A percentile compares a stretch with the other conserved stretches of the same genome.
Conservation (phyloP, 2,113 vertebrate genomes). For the Erinaceus europaeus region DNA sequence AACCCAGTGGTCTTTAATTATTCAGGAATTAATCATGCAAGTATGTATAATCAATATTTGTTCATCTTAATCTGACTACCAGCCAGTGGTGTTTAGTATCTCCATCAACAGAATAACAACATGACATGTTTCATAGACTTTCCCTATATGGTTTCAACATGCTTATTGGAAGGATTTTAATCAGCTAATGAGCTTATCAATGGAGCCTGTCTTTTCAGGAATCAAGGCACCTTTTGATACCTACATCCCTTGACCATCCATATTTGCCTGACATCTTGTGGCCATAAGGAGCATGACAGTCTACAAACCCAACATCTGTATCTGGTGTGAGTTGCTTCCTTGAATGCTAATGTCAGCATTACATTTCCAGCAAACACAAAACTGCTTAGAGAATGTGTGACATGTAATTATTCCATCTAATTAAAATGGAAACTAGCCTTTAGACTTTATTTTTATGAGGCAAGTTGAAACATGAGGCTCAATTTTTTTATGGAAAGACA, state of each 20-base stretch:
- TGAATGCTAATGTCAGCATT: slow-evolving; percentile 54
- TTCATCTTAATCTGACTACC: slow-evolving; percentile 62
- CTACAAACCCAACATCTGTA: slow-evolving; percentile 7
- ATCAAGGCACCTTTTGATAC: neutral
- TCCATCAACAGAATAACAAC: slow-evolving; percentile 46
- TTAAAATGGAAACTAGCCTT: slow-evolving; percentile 58
- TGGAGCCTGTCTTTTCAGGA: slow-evolving; percentile 37
- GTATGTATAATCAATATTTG: slow-evolving; percentile 63
- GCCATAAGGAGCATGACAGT: slow-evolving; percentile 49
- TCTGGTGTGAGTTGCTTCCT: rapidly evolving
- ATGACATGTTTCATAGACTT: slow-evolving; percentile 56
- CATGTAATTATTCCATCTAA: slow-evolving; percentile 71
- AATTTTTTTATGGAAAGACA: slow-evolving; percentile 5
- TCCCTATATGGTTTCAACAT: slow-evolving; percentile 35
- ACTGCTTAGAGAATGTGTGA: slow-evolving; percentile 57
- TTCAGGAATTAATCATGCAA: slow-evolving; percentile 53
- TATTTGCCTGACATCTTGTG: slow-evolving; percentile 82
- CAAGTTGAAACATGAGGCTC: slow-evolving; percentile 49
- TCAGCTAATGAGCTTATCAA: slow-evolving; percentile 70
- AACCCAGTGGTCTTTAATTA: slow-evolving; percentile 50
- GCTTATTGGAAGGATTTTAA: slow-evolving; percentile 50
- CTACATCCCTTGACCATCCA: slow-evolving; percentile 60
- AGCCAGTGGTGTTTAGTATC: neutral
- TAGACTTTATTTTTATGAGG: slow-evolving; percentile 46
- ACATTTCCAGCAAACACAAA: slow-evolving; percentile 61